Base-by-base conservation (phyloP, 2,113 vertebrate species). In the Toxotes jaculatrix region DNA sequence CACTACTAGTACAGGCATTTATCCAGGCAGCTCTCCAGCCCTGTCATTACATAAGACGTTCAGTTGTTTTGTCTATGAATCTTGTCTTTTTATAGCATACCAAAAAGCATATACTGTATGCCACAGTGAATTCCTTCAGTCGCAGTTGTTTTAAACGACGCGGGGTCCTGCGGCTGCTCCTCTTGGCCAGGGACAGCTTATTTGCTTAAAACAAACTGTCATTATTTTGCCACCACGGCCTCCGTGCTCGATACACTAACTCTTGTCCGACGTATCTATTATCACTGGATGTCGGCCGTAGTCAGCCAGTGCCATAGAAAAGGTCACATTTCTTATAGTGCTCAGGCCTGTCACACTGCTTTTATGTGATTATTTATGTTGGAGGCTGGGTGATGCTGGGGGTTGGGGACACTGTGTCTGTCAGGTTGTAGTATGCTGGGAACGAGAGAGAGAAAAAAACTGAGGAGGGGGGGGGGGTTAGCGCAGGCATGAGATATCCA, bases 291-390 rank as follows among this genome's bases (percentile, higher is more conserved):
- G 78, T 60, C 79, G 40, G 5, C 77, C 66, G 78, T n/a, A 36
- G 65, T 83, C 49, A 17, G 71, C 42, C 65, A 12, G 66, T 3
- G 43, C 57, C 62, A 49, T 40, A 72, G 72, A 79, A 85, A 91
- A 89, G 87, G 91, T 88, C 83, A 86, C 75, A n/a, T 85, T 75
- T 87, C 81, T 81, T 72, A 51, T 31, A 70, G 69, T 8, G 34
- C 81, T 69, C 23, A 17, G 64, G 59, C 76, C 80, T 87, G 92
- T 92, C 90, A 84, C 63, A 27, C 80, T 74, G 87, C 74, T 89
- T 86, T 87, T 70, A 72, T 66, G 14, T 84, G 79, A 83, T 86
- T 90, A 85, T 90, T 87, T 90, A 84, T 74, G 74, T 79, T 70
- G 78, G 75, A 83, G 62, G 64, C 60, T 71, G 60, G 66, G 34